Conservation (phyloP, 2,113 vertebrate genomes). For the Hyaena hyaena region DNA sequence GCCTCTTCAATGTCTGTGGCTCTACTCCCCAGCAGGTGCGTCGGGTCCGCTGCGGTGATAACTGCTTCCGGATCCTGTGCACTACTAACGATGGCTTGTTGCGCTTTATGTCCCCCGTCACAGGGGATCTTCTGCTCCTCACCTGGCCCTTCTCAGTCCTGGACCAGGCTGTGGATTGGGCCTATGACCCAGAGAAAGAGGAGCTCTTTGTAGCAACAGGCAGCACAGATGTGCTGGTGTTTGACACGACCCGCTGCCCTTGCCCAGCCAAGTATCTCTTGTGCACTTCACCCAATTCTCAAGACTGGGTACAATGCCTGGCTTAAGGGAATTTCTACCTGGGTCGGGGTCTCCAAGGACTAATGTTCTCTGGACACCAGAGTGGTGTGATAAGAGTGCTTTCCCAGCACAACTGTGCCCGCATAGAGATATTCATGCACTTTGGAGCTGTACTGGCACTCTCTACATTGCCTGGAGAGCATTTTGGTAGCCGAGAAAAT, state of each 20-base stretch:
- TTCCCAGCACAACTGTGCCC: slow-evolving; percentile 72
- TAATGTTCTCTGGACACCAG: slow-evolving; percentile 81
- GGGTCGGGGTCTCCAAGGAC: slow-evolving; percentile 57
- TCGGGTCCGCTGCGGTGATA: slow-evolving; percentile 60
- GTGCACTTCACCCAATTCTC: slow-evolving; percentile 30
- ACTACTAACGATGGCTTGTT: slow-evolving; percentile 76
- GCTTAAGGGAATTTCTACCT: slow-evolving; percentile 76
- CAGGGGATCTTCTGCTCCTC: slow-evolving; percentile 79
- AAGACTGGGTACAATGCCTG: slow-evolving; percentile 80
- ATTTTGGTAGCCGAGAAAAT: background rate
- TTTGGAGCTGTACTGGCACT: slow-evolving; percentile 76
- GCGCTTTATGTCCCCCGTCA: slow-evolving; percentile 79
- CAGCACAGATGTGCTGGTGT: slow-evolving; percentile 77
- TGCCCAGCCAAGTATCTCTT: slow-evolving; percentile 81
- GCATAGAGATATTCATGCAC: slow-evolving; percentile 71
- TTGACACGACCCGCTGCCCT: slow-evolving; percentile 81
- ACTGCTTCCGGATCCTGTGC: slow-evolving; percentile 76
- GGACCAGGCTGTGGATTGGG: slow-evolving; percentile 80
- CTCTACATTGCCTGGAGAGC: slow-evolving; percentile 55
- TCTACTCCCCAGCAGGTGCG: slow-evolving; percentile 66
- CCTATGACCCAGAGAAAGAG: slow-evolving; percentile 79
- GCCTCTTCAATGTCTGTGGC: slow-evolving; percentile 78
- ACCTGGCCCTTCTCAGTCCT: slow-evolving; percentile 82
- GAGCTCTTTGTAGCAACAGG: slow-evolving; percentile 83
- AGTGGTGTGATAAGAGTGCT: slow-evolving; percentile 79